A percentile compares a stretch with the other conserved stretches of the same genome.
Evolutionary conservation across 2,797 vertebrate genomes (phyloP).

Genomic region (Poeciliopsis paucimaculata): DNA sequence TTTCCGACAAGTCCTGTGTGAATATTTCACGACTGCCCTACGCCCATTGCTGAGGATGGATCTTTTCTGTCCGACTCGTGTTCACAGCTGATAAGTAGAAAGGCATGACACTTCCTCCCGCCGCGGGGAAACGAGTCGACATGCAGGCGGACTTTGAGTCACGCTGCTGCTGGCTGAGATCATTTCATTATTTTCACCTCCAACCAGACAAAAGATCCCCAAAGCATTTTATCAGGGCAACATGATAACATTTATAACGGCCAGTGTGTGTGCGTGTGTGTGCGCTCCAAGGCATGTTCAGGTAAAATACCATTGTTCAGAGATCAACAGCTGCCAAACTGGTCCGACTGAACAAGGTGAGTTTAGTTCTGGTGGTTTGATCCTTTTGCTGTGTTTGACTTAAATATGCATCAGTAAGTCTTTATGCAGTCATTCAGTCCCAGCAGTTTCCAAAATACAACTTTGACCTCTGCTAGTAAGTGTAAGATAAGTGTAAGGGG

Average conservation of each 20-base stretch:
- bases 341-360: slow-evolving; percentile 19
- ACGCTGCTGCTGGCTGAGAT: slow-evolving; percentile 10
- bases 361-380: neutral
- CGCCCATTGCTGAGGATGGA: slow-evolving; percentile 22
- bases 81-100: slow-evolving; percentile 40
- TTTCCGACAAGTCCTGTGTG: neutral
- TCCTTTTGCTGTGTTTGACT: neutral
- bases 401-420: neutral
- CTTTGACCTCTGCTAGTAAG: neutral
- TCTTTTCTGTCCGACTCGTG: slow-evolving; percentile 11
- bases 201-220: neutral
- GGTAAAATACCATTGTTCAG: neutral
- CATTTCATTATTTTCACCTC: slow-evolving; percentile 2
- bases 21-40: slow-evolving; percentile 11
- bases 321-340: slow-evolving; percentile 31
- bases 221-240: neutral
- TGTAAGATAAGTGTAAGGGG: neutral
- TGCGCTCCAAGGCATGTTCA: slow-evolving; percentile 5
- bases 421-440: neutral
- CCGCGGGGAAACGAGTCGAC: slow-evolving; percentile 25
- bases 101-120: slow-evolving; percentile 31
- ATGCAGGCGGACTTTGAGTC: slow-evolving; percentile 9
- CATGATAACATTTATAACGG: neutral
- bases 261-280: neutral
- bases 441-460: neutral